Evolutionary conservation across 2,113 vertebrate species (phyloP), one percentile per base, ranked within the genome.

Genomic region (Taurulus bubalis): DNA sequence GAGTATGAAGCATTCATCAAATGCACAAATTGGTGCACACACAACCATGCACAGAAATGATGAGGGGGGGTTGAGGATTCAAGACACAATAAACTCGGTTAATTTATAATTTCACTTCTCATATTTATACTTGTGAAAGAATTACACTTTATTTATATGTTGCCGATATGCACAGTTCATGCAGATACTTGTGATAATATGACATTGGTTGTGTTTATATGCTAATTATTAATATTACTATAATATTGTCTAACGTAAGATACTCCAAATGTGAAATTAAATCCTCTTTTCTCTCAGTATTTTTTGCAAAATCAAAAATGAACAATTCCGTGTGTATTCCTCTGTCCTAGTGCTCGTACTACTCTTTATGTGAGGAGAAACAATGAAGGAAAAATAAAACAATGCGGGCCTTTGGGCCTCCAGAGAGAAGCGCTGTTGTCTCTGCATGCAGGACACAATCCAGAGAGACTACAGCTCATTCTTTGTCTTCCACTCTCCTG

Each of bases 21-120:
- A 85, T 84, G 84, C 79, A 88, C 67, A 70, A 40, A 85, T 76
- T 60, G 53, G 72, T 58, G 55, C 20, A 36, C 38, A 71, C 38
- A 83, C 77, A 66, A 76, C 26, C 92, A 91, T 91, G 90, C 92
- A 85, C n/a, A 82, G 38, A 79, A 69, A 79, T 75, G 72, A 60
- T 47, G 63, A 65, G 40, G 58, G 30, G 18, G 22, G 14, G 22
- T 22, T 47, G 40, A 15, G 59, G 59, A 64, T 64, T 75, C 53
- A 60, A 47, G 47, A 62, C 38, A 66, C 36, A 71, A 45, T 30
- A 66, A 71, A 70, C 32, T 58, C 26, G 64, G 32, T 49, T 64
- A 0, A 63, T 77, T 74, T 24, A 36, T 70, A 51, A 62, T 47
- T 67, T 73, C 3, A 16, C 45, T n/a, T 40, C 14, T 55, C 56